phyloP scores from a whole-genome alignment of 1,140 invertebrate genomes.

The Cherax quadricarinatus region DNA sequence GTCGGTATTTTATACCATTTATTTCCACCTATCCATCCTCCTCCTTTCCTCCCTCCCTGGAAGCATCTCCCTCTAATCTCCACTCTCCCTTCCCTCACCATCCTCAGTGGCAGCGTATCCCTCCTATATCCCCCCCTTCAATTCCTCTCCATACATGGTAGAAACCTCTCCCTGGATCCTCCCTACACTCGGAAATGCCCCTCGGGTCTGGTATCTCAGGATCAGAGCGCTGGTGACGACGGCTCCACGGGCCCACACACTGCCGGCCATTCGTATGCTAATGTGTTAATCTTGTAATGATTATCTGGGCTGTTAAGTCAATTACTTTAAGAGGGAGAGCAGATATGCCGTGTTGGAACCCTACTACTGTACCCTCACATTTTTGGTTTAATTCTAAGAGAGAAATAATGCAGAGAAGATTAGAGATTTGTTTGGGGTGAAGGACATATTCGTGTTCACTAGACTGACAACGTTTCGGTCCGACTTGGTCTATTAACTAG shows the following conservation, averaged over 20 bases:
- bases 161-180: too few species aligned
- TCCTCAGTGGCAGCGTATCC: too few species aligned
- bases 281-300: constrained; percentile 60
- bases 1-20: too few species aligned
- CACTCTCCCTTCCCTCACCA: not conserved
- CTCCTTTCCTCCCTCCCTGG: not conserved
- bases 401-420: too few species aligned
- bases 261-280: constrained; percentile 61
- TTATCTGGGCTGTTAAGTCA: constrained; percentile 49
- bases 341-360: not conserved
- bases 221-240: not conserved
- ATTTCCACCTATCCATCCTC: too few species aligned
- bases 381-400: not conserved
- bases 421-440: too few species aligned
- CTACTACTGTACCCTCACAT: not conserved
- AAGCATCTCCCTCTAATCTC: not conserved
- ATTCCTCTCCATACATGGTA: too few species aligned
- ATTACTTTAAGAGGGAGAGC: constrained; percentile 40
- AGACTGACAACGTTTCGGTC: too few species aligned
- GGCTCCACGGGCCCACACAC: not conserved
- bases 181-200: constrained; percentile 1
- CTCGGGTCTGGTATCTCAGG: not conserved
- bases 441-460: too few species aligned
- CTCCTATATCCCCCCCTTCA: not conserved
- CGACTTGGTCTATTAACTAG: too few species aligned